phyloP scores from a whole-genome alignment of 23 tunicate species.

The Oikopleura vanhoeffeni region DNA sequence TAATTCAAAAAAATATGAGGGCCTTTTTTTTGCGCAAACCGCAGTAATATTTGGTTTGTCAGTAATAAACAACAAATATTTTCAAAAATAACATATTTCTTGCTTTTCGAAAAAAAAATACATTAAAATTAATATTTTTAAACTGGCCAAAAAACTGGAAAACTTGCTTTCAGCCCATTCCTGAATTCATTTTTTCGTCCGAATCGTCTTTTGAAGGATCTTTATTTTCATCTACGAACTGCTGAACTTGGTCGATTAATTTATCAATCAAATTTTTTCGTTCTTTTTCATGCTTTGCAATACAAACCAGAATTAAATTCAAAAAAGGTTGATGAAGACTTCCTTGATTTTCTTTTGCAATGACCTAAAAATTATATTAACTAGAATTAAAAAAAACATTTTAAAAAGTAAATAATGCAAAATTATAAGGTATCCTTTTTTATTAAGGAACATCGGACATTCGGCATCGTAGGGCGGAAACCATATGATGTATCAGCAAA shows the following conservation, averaged over 20 bases:
- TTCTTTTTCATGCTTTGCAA: neutral
- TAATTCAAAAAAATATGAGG: too few relatives aligned
- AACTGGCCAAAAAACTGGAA: neutral
- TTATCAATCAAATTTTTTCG: slow-evolving; percentile 1
- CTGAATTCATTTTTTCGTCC: neutral
- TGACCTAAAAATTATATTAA: neutral
- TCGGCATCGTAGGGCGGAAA: too few relatives aligned
- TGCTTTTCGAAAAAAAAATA: neutral
- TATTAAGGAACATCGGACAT: too few relatives aligned
- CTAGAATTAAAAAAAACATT: too few relatives aligned
- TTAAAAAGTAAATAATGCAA: too few relatives aligned
- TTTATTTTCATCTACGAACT: neutral
- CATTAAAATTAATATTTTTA: neutral
- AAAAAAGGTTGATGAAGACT: neutral
- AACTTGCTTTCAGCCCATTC: neutral
- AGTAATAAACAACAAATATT: neutral
- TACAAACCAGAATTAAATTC: neutral
- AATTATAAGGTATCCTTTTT: too few relatives aligned
- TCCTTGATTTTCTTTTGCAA: neutral
- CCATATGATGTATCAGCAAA: too few relatives aligned
- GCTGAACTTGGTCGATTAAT: neutral
- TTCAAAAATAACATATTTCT: neutral
- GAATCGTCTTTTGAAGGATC: neutral
- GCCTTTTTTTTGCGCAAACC: too few relatives aligned
- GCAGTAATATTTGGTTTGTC: too few relatives aligned